Evolutionary conservation across 2,113 vertebrate species (phyloP).

Genomic region (Romanogobio albipinnatus): DNA sequence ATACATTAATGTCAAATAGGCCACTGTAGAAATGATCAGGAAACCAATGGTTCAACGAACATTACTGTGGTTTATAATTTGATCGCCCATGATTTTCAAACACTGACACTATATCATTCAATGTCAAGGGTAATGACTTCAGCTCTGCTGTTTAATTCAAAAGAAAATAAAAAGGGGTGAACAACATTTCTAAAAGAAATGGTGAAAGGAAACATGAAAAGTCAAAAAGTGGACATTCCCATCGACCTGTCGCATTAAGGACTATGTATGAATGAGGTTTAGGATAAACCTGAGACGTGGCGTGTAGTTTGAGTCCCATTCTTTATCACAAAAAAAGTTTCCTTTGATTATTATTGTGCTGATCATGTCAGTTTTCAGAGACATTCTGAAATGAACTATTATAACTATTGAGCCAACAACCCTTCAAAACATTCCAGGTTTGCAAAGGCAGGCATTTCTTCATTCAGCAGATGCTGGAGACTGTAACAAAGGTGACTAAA

Average conservation of each 20-base stretch:
- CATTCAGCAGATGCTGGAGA: neutral
- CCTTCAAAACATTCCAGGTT: neutral
- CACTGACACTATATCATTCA: neutral
- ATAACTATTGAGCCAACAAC: neutral
- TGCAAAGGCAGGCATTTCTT: neutral
- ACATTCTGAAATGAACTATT: neutral
- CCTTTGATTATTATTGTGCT: neutral
- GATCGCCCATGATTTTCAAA: neutral
- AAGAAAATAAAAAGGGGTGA: neutral
- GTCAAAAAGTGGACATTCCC: neutral
- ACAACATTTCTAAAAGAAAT: too few relatives aligned
- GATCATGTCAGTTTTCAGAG: neutral
- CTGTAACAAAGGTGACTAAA: neutral
- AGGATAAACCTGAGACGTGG: neutral
- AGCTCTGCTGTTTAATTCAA: neutral
- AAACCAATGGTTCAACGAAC: neutral
- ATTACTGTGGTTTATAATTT: neutral
- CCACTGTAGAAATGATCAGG: neutral
- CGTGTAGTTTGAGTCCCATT: neutral
- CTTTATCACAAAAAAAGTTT: conserved; percentile 11
- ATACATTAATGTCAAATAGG: neutral
- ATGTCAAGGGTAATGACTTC: neutral
- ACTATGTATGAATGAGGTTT: neutral
- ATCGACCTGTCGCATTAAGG: neutral
- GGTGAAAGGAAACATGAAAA: too few relatives aligned